Percentiles rank a stretch among this genome's conserved stretches.
phyloP scores from a whole-genome alignment of 2,888 invertebrate genomes.

The Operophtera brumata region DNA sequence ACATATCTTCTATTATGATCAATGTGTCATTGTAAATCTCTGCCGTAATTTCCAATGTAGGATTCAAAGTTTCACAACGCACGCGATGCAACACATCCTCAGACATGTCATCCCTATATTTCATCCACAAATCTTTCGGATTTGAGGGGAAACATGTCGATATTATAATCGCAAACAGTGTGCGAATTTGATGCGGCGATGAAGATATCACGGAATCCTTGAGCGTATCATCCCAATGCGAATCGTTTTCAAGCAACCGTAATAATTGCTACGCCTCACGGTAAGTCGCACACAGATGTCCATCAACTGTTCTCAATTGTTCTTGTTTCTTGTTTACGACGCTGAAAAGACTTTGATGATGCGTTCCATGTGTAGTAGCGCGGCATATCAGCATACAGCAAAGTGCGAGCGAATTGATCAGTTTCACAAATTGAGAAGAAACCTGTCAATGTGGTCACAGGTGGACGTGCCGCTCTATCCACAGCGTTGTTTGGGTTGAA shows the following conservation, averaged over 20 bases:
- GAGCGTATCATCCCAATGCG: conserved; percentile 34
- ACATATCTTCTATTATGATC: conserved; percentile 35
- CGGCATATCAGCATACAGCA: conserved; percentile 30
- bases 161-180: not conserved
- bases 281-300: conserved; percentile 32
- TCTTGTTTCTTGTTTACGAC: conserved; percentile 31
- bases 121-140: too few species aligned
- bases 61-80: too few species aligned
- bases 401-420: conserved; percentile 8
- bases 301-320: conserved; percentile 27
- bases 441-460: conserved; percentile 29
- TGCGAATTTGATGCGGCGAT: not conserved
- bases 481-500: conserved; percentile 27
- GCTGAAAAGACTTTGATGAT: conserved; percentile 23
- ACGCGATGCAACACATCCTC: too few species aligned
- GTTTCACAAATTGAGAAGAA: conserved; percentile 12
- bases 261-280: conserved; percentile 34
- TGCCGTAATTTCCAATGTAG: too few species aligned
- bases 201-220: conserved; percentile 18
- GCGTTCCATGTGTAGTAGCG: conserved; percentile 22
- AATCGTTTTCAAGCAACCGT: conserved; percentile 44
- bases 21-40: conserved; percentile 27
- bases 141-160: too few species aligned
- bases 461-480: conserved; percentile 14
- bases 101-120: too few species aligned